Conservation (phyloP, 2,888 invertebrate genomes). For the Entomobrya proxima region DNA sequence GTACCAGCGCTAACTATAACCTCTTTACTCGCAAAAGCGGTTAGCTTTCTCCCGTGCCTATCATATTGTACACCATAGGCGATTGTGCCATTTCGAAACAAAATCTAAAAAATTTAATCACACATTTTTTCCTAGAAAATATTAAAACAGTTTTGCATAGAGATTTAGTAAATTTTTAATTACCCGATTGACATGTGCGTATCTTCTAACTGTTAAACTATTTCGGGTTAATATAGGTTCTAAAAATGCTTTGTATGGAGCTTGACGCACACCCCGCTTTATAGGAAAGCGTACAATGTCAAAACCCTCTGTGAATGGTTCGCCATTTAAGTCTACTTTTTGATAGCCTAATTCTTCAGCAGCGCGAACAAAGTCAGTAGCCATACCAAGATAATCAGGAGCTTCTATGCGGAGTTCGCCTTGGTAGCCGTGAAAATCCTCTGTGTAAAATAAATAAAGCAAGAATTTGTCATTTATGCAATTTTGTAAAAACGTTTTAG, state of each 20-base stretch:
- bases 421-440: constrained; percentile 15
- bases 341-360: constrained; percentile 58
- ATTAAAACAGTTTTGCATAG: background rate
- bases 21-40: constrained; percentile 18
- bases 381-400: constrained; percentile 36
- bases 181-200: constrained; percentile 59
- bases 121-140: too few relatives aligned
- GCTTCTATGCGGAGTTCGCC: constrained; percentile 53
- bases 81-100: constrained; percentile 26
- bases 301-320: constrained; percentile 69
- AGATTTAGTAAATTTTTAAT: background rate
- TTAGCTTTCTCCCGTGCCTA: constrained; percentile 59
- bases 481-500: constrained; percentile 4
- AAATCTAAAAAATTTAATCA: too few relatives aligned
- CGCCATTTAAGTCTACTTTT: constrained; percentile 68
- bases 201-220: constrained; percentile 18
- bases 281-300: constrained; percentile 60
- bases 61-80: constrained; percentile 56
- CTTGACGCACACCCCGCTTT: constrained; percentile 67
- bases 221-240: constrained; percentile 32
- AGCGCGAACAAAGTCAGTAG: background rate
- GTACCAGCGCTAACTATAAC: constrained; percentile 24
- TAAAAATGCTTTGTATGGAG: constrained; percentile 70
- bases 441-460: background rate
- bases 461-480: background rate